Base-by-base conservation (phyloP, 2,113 vertebrate species). In the Acrocephalus arundinaceus region DNA sequence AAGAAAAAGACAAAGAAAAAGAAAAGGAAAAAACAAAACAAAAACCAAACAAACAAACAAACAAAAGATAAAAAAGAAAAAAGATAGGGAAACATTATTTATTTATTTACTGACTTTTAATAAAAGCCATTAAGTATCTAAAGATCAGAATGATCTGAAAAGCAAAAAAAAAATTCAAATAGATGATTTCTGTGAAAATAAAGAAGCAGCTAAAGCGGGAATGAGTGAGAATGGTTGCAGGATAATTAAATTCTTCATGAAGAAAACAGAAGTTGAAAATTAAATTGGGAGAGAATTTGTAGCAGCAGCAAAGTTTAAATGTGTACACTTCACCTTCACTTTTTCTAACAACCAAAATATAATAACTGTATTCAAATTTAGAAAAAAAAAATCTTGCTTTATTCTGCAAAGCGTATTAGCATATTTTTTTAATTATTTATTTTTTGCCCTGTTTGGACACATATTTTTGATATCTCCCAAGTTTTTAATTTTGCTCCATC, bases 51-150 rank as follows among this genome's bases (percentile, higher is more conserved):
- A n/a, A n/a, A n/a, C n/a, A 48, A 9, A 35, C 16, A 41, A 14
- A 41, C 35, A 35, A 35, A 35, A 35, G 35, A 35, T 7, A 35
- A 35, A 35, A 35, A 35, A 35, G 35, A 35, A 35, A 35, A 35
- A 35, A 35, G 35, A 35, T n/a, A 55, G 6, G 3, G 8, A 33
- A 24, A 17, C 9, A 33, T 33, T 11, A 45, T 59, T 88, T 65
- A 57, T 86, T 90, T 80, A 67, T 78, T 94, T 76, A 76, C 16
- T 75, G 66, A 22, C 54, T 92, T 85, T 54, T 81, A 89, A 94
- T 54, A 88, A 78, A 82, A 92, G 35, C n/a, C 45, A 28, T 82
- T 89, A 82, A 91, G 73, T 37, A 61, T 13, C 46, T 35, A 39
- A 87, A 35, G 74, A 89, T 68, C 30, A 35, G 37, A 52, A 84